Conservation (phyloP, 2,797 vertebrate genomes). For the Lutjanus campechanus region DNA sequence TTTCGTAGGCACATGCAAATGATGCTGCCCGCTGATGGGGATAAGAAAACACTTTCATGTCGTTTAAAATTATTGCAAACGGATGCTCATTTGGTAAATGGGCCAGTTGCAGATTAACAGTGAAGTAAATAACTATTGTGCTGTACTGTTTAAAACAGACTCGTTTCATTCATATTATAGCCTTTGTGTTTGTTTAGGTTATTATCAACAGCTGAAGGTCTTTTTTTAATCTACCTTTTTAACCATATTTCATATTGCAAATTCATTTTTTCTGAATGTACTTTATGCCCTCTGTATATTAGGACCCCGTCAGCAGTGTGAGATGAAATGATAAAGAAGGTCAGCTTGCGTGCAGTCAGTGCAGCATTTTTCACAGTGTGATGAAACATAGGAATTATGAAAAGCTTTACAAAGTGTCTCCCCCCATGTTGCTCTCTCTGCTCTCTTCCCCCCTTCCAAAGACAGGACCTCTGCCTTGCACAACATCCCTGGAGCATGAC, state of each 20-base stretch:
- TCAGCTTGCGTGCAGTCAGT: background rate
- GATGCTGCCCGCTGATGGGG: too few species aligned
- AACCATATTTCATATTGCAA: background rate
- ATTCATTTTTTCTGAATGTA: background rate
- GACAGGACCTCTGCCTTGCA: constrained; percentile 52
- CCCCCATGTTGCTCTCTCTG: background rate
- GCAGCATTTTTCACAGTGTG: background rate
- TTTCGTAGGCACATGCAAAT: background rate
- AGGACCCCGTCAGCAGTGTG: background rate
- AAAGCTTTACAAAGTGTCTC: constrained; percentile 14
- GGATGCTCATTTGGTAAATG: background rate
- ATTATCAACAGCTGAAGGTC: background rate
- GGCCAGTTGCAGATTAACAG: too few species aligned
- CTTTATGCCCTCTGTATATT: background rate
- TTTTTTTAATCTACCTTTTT: background rate
- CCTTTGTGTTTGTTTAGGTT: background rate
- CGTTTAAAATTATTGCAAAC: background rate
- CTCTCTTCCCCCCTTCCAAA: constrained; percentile 3
- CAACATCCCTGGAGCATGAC: constrained; percentile 62
- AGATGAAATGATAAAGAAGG: constrained; percentile 1
- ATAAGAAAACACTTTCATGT: background rate
- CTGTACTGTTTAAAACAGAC: background rate
- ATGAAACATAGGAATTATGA: constrained; percentile 21
- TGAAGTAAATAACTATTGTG: background rate
- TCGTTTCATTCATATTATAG: too few species aligned